These are phyloP conservation scores for Mesorhabditis spiculigera DNA, from an alignment of 2,888 invertebrate genomes.

Conservation along the genomic window DNA sequence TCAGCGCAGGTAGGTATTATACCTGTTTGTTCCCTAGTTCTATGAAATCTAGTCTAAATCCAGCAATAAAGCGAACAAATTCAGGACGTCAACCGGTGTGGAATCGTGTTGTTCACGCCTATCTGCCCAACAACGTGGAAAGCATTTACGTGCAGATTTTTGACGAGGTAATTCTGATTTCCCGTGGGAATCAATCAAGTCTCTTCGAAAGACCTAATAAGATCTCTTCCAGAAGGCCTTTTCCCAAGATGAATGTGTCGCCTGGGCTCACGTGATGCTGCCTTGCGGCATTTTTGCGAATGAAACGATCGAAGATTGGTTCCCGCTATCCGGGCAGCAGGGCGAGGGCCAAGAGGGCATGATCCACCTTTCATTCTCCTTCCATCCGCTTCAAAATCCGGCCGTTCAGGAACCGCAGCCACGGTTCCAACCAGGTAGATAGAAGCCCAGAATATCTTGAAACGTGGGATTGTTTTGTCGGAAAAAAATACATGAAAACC, in stretches of 20 bases:
- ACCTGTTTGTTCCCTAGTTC: too few relatives aligned
- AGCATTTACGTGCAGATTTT: constrained; percentile 87
- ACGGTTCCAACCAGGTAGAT: not conserved
- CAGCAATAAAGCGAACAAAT: constrained; percentile 67
- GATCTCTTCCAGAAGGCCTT: constrained; percentile 72
- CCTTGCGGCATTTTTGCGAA: constrained; percentile 78
- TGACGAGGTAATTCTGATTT: constrained; percentile 70
- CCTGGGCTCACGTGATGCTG: constrained; percentile 85
- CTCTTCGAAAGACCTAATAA: too few relatives aligned
- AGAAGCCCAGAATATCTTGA: not conserved
- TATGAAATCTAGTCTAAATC: too few relatives aligned
- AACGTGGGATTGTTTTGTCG: not conserved
- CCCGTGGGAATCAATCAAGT: not conserved
- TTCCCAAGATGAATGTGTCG: constrained; percentile 89
- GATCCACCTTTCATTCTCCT: constrained; percentile 84
- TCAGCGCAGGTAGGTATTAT: constrained; percentile 74
- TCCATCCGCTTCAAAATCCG: constrained; percentile 46
- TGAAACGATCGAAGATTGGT: constrained; percentile 92
- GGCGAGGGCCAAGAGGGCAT: constrained; percentile 90
- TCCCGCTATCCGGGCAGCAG: constrained; percentile 84
- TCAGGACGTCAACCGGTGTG: constrained; percentile 71
- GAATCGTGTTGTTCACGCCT: constrained; percentile 90
- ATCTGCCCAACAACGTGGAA: constrained; percentile 82
- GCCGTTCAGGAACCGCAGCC: constrained; percentile 7
- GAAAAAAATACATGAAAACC: not conserved